Percentiles rank a stretch among this genome's conserved stretches.
phyloP scores from a whole-genome alignment of 2,888 invertebrate genomes.

The Tinea pellionella region DNA sequence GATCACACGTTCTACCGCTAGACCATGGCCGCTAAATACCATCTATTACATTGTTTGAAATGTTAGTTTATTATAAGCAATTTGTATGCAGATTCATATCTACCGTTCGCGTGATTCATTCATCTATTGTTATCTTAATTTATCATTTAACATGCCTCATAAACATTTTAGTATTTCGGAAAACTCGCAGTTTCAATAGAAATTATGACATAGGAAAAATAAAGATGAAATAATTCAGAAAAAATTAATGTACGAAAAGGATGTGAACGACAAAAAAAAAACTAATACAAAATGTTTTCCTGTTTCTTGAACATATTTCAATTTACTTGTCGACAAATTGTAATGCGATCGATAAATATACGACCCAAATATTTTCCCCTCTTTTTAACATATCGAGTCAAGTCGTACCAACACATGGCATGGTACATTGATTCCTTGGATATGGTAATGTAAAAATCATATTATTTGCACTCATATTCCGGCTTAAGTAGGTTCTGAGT shows the following conservation, averaged over 20 bases:
- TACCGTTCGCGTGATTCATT: neutral
- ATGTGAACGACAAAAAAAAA: neutral
- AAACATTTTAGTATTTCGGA: too few relatives aligned
- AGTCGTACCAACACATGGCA: slow-evolving; percentile 3
- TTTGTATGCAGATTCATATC: neutral
- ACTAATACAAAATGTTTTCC: neutral
- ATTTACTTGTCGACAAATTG: neutral
- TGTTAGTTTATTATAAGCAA: neutral
- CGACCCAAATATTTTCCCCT: neutral
- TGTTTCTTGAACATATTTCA: neutral
- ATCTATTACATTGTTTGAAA: neutral
- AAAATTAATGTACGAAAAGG: neutral
- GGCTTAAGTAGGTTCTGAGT: neutral
- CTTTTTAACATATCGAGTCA: slow-evolving; percentile 1
- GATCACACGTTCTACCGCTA: too few relatives aligned
- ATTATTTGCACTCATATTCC: neutral
- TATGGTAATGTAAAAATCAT: neutral
- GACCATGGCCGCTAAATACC: neutral
- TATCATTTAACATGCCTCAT: neutral
- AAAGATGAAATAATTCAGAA: neutral
- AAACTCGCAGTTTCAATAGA: too few relatives aligned
- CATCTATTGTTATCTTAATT: neutral
- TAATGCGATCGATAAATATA: slow-evolving; percentile 2
- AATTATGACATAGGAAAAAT: neutral
- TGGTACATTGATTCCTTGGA: neutral